Evolutionary conservation across 2,888 invertebrate species (phyloP), one percentile per base, ranked within the genome.

Genomic region (Lochmaea capreae): DNA sequence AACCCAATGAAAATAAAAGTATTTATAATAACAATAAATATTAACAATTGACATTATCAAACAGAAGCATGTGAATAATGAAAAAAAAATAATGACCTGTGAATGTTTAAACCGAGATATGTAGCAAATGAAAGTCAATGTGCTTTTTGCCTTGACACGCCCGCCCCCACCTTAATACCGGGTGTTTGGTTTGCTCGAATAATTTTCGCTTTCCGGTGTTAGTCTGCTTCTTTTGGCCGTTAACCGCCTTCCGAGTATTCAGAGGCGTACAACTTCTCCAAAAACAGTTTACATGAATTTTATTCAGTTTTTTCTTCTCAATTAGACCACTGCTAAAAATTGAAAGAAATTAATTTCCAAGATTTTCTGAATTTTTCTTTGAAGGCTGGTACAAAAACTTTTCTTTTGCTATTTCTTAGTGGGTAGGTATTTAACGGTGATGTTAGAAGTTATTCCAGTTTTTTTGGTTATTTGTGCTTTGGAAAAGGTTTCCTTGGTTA

Each of bases 141-240:
- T 79, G 78, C 78, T 79, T 74, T 43, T 80, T 71, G 77, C 81
- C 81, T 81, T 81, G 81, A 81, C 81, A 81, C 81, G 76, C 81
- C 81, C 80, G 72, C 77, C 76, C 75, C 11, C 62, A 43, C 62
- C 62, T 62, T 65, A 74, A 69, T 80, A 76, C 77, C 79, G 76
- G 76, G 77, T 78, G 74, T 74, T 72, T 63, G 73, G 57, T 63
- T 61, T 11, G 14, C 14, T 43, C 10, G 43, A 43, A 14, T 22
- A 6, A 59, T 59, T 59, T 59, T 59, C 33, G 59, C 14, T 79
- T 78, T 79, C 78, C 78, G 79, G 77, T 76, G 78, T 74, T 74
- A 58, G 18, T 54, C 8, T 11, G 43, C 12, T 54, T 54, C 18
- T 1, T 54, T 54, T 54, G 18, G 14, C 18, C n/a, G 14, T 54